A percentile compares a stretch with the other conserved stretches of the same genome.
Conservation (phyloP, 2,113 vertebrate genomes). For the Lycaon pictus region DNA sequence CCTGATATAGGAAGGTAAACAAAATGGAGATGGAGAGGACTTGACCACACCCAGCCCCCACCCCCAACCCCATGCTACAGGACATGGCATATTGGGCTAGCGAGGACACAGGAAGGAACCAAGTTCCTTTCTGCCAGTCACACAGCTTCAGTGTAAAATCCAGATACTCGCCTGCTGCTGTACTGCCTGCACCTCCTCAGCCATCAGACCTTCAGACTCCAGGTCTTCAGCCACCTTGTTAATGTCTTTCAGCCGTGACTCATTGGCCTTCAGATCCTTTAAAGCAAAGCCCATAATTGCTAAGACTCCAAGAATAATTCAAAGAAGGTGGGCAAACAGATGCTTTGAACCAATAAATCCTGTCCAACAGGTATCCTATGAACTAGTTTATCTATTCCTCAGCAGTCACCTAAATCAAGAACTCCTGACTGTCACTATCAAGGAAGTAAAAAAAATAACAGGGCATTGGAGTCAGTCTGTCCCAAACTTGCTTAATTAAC, state of each 20-base stretch:
- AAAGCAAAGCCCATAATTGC: not conserved
- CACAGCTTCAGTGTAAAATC: accelerated
- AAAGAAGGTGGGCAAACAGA: accelerated
- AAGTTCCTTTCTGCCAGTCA: accelerated
- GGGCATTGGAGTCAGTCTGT: accelerated
- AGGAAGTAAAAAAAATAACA: accelerated
- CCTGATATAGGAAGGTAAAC: accelerated
- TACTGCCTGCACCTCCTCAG: slow-evolving; percentile 95
- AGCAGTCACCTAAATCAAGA: accelerated
- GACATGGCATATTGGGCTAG: accelerated
- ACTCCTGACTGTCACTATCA: not conserved
- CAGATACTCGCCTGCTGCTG: slow-evolving; percentile 91
- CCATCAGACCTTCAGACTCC: slow-evolving; percentile 98
- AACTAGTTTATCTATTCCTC: not conserved
- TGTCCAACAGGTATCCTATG: not conserved
- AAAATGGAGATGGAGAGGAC: not conserved
- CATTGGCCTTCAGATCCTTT: slow-evolving; percentile 98
- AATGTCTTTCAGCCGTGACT: slow-evolving; percentile 98
- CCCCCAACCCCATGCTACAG: accelerated
- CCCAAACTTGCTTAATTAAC: not conserved
- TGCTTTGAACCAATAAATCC: accelerated
- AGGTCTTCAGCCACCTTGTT: slow-evolving; percentile 98
- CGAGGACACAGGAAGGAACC: not conserved
- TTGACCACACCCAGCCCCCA: not conserved
- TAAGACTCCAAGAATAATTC: not conserved